phyloP scores from a whole-genome alignment of 2,113 vertebrate genomes.

The Elephantulus edwardii region DNA sequence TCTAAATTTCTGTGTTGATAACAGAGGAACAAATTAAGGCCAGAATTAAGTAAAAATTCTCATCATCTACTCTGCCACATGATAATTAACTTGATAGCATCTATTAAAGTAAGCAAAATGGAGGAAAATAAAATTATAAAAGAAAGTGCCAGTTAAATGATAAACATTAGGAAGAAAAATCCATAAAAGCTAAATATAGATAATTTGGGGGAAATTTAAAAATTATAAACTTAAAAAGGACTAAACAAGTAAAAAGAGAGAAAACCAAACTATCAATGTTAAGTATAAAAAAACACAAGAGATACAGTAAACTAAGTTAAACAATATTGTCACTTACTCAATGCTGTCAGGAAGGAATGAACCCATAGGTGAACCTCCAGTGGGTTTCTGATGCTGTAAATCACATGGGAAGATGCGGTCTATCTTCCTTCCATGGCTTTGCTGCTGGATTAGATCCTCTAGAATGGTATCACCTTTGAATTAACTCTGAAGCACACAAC shows the following conservation, averaged over 20 bases:
- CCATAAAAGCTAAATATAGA: background rate
- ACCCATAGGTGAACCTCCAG: too few relatives aligned
- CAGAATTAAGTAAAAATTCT: background rate
- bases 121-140: background rate
- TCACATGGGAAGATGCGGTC: too few relatives aligned
- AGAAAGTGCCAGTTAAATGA: background rate
- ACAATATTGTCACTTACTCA: too few relatives aligned
- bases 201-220: background rate
- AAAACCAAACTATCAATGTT: background rate
- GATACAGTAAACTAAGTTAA: too few relatives aligned
- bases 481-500: too few relatives aligned
- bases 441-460: too few relatives aligned
- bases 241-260: background rate
- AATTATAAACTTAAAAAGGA: background rate
- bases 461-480: too few relatives aligned
- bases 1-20: background rate
- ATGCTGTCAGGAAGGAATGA: too few relatives aligned
- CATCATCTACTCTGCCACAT: background rate
- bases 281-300: too few relatives aligned
- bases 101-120: background rate
- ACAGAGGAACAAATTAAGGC: background rate
- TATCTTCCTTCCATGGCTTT: too few relatives aligned
- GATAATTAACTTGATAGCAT: background rate
- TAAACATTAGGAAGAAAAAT: background rate
- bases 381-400: too few relatives aligned